Percentiles rank a stretch among this genome's conserved stretches.
Conservation (phyloP, 2,797 vertebrate genomes). For the Neoniphon sammara region DNA sequence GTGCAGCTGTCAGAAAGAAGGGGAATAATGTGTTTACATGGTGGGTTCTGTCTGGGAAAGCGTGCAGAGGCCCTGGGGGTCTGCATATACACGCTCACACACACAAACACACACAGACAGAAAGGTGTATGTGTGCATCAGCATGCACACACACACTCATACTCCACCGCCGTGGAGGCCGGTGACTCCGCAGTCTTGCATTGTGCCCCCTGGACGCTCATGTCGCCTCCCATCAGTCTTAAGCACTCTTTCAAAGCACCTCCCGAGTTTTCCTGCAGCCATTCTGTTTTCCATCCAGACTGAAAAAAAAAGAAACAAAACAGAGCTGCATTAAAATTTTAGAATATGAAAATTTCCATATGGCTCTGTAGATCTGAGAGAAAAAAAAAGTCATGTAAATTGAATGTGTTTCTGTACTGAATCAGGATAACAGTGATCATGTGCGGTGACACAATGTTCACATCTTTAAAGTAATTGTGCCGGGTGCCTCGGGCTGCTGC, state of each 20-base stretch:
- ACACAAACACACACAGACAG: constrained; percentile 9
- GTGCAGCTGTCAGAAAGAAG: constrained; percentile 41
- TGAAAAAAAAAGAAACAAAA: background rate
- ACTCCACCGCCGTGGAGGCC: background rate
- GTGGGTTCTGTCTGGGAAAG: constrained; percentile 26
- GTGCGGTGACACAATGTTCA: background rate
- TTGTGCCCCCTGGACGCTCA: constrained; percentile 27
- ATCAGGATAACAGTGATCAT: background rate
- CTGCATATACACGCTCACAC: background rate
- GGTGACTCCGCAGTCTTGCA: constrained; percentile 37
- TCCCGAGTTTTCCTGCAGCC: constrained; percentile 17
- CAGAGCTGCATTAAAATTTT: constrained; percentile 22
- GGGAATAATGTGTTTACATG: constrained; percentile 62
- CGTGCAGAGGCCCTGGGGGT: constrained; percentile 11
- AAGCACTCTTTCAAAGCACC: constrained; percentile 35
- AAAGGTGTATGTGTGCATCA: too few species aligned
- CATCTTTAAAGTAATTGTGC: background rate
- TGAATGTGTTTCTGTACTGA: too few species aligned
- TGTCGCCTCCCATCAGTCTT: constrained; percentile 61
- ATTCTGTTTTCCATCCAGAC: constrained; percentile 23
- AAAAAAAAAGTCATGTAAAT: too few species aligned
- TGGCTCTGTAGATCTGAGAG: background rate
- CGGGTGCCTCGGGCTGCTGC: background rate
- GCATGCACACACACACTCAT: background rate
- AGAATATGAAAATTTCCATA: background rate